A percentile compares a stretch with the other conserved stretches of the same genome.
Conservation (phyloP, 2,797 vertebrate genomes). For the Lithobates pipiens region DNA sequence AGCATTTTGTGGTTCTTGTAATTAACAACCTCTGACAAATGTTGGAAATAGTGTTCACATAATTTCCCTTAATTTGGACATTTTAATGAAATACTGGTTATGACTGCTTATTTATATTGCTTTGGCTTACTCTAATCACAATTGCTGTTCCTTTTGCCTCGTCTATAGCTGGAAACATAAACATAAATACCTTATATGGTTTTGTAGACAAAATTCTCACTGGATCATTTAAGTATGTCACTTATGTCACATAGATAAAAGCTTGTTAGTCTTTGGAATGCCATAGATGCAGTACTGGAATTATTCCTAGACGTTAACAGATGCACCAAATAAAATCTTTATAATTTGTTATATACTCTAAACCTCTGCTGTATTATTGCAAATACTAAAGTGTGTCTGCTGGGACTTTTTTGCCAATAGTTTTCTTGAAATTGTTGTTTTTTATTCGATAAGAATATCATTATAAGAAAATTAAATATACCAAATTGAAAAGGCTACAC, state of each 20-base stretch:
- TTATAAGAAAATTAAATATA: neutral
- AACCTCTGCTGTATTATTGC: neutral
- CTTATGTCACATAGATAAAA: conserved; percentile 6
- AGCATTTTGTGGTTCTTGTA: conserved; percentile 26
- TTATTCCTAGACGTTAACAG: conserved; percentile 7
- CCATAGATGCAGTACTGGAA: neutral
- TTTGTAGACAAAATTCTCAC: conserved; percentile 4
- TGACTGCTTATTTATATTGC: conserved; percentile 4
- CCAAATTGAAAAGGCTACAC: neutral
- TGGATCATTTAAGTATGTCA: conserved; percentile 29
- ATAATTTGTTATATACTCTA: neutral
- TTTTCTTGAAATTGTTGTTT: neutral
- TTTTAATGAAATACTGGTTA: conserved; percentile 37
- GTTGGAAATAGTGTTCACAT: conserved; percentile 15
- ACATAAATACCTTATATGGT: neutral
- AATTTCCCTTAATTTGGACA: conserved; percentile 48
- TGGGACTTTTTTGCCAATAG: neutral
- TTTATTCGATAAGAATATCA: neutral
- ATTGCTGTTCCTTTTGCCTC: neutral
- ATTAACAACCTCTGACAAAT: conserved; percentile 48
- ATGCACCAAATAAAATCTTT: conserved; percentile 10
- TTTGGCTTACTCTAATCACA: conserved; percentile 8
- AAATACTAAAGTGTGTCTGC: neutral
- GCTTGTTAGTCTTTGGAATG: conserved; percentile 23
- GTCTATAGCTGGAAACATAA: neutral